Conservation (phyloP, 2,888 invertebrate species). For the Galerucella calmariensis region DNA sequence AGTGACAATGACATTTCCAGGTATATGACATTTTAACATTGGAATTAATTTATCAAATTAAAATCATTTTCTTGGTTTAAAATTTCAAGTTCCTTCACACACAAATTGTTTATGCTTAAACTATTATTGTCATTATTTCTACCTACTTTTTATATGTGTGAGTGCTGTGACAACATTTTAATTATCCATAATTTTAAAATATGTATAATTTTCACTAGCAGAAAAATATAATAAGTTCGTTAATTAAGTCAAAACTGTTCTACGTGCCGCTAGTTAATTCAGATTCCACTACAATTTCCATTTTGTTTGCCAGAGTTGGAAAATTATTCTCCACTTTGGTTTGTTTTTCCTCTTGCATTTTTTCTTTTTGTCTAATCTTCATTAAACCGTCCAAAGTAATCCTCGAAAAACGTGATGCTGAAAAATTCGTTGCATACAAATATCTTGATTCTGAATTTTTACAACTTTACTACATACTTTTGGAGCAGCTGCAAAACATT, state of each 20-base stretch:
- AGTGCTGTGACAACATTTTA: no score
- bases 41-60: not conserved
- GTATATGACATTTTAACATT: no score
- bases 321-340: constrained; percentile 35
- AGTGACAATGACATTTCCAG: no score
- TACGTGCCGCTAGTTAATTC: constrained; percentile 28
- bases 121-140: no score
- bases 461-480: not conserved
- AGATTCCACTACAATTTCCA: constrained; percentile 34
- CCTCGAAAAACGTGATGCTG: constrained; percentile 5
- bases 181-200: not conserved
- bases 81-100: no score
- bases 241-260: constrained; percentile 32
- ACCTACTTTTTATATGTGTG: no score
- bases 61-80: not conserved
- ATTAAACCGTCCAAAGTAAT: constrained; percentile 27
- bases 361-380: constrained; percentile 19
- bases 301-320: constrained; percentile 36
- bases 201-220: constrained; percentile 3
- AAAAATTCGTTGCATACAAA: constrained; percentile 6
- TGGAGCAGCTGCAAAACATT: not conserved
- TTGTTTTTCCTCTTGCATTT: constrained; percentile 19
- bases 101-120: no score
- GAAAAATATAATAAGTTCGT: constrained; percentile 10
- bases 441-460: not conserved